Evolutionary conservation across 2,113 vertebrate species (phyloP).

Genomic region (Coturnix japonica): DNA sequence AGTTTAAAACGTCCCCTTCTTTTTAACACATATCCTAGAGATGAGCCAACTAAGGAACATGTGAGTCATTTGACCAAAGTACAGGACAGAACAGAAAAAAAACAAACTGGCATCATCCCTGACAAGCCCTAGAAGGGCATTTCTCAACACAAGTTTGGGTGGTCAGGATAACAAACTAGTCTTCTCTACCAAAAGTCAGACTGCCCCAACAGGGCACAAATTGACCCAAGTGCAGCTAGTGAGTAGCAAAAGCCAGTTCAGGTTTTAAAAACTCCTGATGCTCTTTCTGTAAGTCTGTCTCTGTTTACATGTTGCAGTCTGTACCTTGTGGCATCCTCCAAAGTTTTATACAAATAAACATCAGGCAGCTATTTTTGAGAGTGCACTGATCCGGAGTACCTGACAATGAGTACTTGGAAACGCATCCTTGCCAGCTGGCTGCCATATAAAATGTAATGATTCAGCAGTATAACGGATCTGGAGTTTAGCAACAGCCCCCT

Average conservation of each 20-base stretch:
- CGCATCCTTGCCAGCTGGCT: constrained; percentile 69
- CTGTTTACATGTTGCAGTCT: constrained; percentile 43
- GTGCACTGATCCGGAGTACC: constrained; percentile 42
- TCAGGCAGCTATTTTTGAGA: constrained; percentile 56
- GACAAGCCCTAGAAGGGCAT: constrained; percentile 67
- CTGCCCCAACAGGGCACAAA: background rate
- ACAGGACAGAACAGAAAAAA: background rate
- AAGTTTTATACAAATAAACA: constrained; percentile 67
- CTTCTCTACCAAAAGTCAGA: constrained; percentile 47
- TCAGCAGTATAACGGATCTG: constrained; percentile 74
- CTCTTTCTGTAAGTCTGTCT: constrained; percentile 20
- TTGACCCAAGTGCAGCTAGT: background rate
- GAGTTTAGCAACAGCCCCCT: constrained; percentile 62
- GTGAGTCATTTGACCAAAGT: constrained; percentile 47
- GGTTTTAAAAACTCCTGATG: background rate
- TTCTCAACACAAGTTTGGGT: constrained; percentile 38
- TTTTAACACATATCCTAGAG: background rate
- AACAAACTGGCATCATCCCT: background rate
- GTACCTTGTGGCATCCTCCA: constrained; percentile 58
- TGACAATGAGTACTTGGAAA: constrained; percentile 58
- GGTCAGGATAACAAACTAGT: constrained; percentile 51
- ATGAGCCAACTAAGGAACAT: background rate
- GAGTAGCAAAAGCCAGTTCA: background rate
- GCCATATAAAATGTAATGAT: constrained; percentile 65
- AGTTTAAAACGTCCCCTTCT: background rate